These are phyloP conservation scores for Cheirogaleus major DNA, from an alignment of 2,797 vertebrate species.

Conservation along the genomic window DNA sequence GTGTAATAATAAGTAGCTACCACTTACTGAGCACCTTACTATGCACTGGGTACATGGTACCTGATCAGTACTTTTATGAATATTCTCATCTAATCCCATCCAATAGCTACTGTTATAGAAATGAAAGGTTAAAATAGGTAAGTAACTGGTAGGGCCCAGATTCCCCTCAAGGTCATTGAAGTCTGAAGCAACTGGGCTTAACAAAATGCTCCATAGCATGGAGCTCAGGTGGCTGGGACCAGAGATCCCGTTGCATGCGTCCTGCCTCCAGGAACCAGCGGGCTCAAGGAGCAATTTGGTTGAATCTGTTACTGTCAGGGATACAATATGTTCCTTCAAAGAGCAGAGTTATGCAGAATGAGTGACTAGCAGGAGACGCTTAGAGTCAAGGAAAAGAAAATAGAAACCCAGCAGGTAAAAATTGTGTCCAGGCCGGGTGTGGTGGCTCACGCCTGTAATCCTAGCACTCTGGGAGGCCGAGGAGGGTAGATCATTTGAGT, in stretches of 20 bases:
- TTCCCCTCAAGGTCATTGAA: not conserved
- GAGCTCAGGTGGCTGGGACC: not conserved
- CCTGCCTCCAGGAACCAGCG: not conserved
- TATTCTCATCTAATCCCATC: not conserved
- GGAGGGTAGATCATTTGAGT: too few relatives aligned
- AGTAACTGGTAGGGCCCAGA: not conserved
- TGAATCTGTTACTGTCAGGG: not conserved
- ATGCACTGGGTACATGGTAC: not conserved
- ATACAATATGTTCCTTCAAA: not conserved
- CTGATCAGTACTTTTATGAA: not conserved
- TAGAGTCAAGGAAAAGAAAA: not conserved
- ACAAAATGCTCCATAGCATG: not conserved
- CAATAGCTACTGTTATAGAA: not conserved
- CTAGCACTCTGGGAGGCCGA: too few relatives aligned
- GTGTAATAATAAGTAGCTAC: not conserved
- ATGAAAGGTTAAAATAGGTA: not conserved
- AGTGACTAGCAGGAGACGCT: conserved; percentile 2
- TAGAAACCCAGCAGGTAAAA: conserved; percentile 16
- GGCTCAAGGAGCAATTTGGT: not conserved
- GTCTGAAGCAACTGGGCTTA: not conserved
- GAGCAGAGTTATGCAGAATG: not conserved
- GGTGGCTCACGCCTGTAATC: too few relatives aligned
- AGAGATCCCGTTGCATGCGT: not conserved
- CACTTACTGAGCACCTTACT: not conserved
- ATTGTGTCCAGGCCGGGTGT: not conserved